Conservation (phyloP, 37 sponge, comb jelly and placozoan species). For the Halichondria panicea region DNA sequence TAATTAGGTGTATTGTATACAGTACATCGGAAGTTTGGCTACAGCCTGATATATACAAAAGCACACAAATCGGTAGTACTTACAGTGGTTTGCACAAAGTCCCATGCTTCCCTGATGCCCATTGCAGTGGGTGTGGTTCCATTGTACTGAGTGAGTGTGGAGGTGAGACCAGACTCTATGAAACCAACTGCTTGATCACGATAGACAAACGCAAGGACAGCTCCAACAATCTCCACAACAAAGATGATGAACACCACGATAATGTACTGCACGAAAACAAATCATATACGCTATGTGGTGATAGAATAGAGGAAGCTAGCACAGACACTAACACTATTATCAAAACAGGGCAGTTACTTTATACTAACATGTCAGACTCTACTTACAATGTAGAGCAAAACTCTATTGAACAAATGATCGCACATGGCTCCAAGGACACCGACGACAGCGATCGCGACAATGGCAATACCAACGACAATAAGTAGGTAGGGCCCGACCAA, state of each 20-base stretch:
- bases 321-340: not conserved
- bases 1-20: not conserved
- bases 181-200: slow-evolving; percentile 7
- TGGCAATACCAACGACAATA: slow-evolving; percentile 49
- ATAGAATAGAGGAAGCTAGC: no score
- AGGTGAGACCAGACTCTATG: not conserved
- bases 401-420: slow-evolving; percentile 34
- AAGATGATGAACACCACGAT: slow-evolving; percentile 42
- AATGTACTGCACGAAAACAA: slow-evolving; percentile 77
- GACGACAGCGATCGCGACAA: slow-evolving; percentile 46
- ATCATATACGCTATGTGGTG: no score
- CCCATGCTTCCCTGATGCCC: slow-evolving; percentile 37
- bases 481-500: slow-evolving; percentile 57
- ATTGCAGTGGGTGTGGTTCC: not conserved
- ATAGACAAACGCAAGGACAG: slow-evolving; percentile 52
- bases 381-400: slow-evolving; percentile 59
- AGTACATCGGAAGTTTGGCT: not conserved
- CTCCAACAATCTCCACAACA: slow-evolving; percentile 50
- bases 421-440: slow-evolving; percentile 66
- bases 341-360: no score
- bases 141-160: slow-evolving; percentile 13
- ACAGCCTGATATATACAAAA: no score
- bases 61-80: not conserved
- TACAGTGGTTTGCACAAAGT: slow-evolving; percentile 46
- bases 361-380: no score